Evolutionary conservation across 2,888 invertebrate species (phyloP).

Genomic region (Osedax fenrisi): DNA sequence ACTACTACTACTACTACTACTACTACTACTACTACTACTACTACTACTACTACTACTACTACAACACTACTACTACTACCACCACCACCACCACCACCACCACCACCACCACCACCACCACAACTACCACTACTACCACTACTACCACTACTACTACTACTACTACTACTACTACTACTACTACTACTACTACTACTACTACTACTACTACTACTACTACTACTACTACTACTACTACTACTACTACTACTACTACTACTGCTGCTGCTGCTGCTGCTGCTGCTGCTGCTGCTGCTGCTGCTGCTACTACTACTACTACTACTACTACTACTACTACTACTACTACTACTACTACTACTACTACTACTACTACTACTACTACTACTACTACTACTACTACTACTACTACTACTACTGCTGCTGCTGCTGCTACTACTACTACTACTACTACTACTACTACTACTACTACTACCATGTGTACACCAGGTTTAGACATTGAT

Average conservation of each 20-base stretch:
- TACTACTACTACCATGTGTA: too few relatives aligned
- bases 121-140: too few relatives aligned
- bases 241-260: conserved; percentile 28
- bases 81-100: too few relatives aligned
- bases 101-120: too few relatives aligned
- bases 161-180: conserved; percentile 30
- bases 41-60: too few relatives aligned
- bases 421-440: conserved; percentile 28
- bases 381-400: conserved; percentile 29
- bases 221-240: conserved; percentile 29
- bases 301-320: conserved; percentile 29
- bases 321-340: conserved; percentile 30
- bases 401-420: conserved; percentile 27
- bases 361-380: conserved; percentile 29
- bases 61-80: too few relatives aligned
- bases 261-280: too few relatives aligned
- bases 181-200: conserved; percentile 29
- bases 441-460: too few relatives aligned
- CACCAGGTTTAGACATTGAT: conserved; percentile 44
- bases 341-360: conserved; percentile 30
- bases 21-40: too few relatives aligned
- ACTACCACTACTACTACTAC: conserved; percentile 29
- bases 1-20: too few relatives aligned
- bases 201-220: conserved; percentile 29
- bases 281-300: too few relatives aligned